These are phyloP conservation scores for Tethea ocularis DNA, from an alignment of 2,888 invertebrate species.

Conservation along the genomic window DNA sequence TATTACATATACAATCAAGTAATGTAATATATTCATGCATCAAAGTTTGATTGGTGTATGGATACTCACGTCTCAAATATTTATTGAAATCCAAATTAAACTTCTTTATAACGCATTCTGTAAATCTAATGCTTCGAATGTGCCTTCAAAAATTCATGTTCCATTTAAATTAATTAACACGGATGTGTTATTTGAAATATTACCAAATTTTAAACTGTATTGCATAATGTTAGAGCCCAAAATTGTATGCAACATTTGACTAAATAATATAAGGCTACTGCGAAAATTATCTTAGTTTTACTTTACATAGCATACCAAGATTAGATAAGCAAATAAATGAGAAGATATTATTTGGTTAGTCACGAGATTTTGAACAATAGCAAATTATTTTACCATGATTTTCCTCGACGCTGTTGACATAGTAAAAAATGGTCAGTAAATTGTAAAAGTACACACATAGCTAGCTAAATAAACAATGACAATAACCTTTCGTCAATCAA, in stretches of 20 bases:
- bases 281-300: neutral
- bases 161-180: neutral
- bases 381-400: conserved; percentile 15
- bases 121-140: neutral
- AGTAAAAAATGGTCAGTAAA: conserved; percentile 28
- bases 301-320: conserved; percentile 6
- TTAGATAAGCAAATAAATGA: conserved; percentile 9
- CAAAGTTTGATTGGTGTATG: too few species aligned
- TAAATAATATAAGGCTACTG: neutral
- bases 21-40: too few species aligned
- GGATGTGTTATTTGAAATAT: neutral
- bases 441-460: conserved; percentile 29
- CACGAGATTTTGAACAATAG: conserved; percentile 14
- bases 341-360: conserved; percentile 8
- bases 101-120: neutral
- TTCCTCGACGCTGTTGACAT: conserved; percentile 19
- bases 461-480: conserved; percentile 33
- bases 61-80: too few species aligned
- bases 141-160: neutral
- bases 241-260: neutral
- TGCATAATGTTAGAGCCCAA: neutral
- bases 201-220: neutral
- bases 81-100: neutral
- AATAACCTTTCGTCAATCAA: conserved; percentile 59
- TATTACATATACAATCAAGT: too few species aligned